Evolutionary conservation across 2,888 invertebrate genomes (phyloP).

Genomic region (Ptycholaimellus sp.): DNA sequence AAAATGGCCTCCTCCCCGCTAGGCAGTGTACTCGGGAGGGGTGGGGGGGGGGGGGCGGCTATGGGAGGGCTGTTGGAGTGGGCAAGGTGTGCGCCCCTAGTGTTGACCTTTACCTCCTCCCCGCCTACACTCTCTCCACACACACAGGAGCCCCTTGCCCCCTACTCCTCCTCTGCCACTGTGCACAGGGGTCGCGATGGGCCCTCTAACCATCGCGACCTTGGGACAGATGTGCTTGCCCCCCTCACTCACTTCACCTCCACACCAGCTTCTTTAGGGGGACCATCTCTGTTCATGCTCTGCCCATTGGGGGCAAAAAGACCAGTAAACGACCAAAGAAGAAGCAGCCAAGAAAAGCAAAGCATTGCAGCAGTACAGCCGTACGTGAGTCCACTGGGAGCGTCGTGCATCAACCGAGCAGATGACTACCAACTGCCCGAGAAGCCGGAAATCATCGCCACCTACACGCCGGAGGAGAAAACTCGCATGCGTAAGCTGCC

Average conservation of each 20-base stretch:
- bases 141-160: neutral
- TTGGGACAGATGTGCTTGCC: conserved; percentile 2
- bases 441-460: conserved; percentile 2
- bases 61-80: no score
- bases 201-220: conserved; percentile 1
- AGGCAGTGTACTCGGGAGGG: no score
- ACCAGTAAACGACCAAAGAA: neutral
- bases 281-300: neutral
- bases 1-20: no score
- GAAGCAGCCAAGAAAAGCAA: neutral
- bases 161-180: neutral
- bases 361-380: conserved; percentile 6
- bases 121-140: neutral
- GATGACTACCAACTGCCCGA: conserved; percentile 65
- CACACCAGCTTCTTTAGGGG: neutral
- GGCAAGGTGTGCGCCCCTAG: no score
- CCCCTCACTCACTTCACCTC: conserved; percentile 1
- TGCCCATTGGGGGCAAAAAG: neutral
- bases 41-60: no score
- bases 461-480: conserved; percentile 53
- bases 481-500: conserved; percentile 48
- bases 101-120: neutral
- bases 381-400: conserved; percentile 49
- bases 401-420: conserved; percentile 63
- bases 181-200: neutral